Base-by-base conservation (phyloP, 2,113 vertebrate genomes). In the Periophthalmodon schlosseri region DNA sequence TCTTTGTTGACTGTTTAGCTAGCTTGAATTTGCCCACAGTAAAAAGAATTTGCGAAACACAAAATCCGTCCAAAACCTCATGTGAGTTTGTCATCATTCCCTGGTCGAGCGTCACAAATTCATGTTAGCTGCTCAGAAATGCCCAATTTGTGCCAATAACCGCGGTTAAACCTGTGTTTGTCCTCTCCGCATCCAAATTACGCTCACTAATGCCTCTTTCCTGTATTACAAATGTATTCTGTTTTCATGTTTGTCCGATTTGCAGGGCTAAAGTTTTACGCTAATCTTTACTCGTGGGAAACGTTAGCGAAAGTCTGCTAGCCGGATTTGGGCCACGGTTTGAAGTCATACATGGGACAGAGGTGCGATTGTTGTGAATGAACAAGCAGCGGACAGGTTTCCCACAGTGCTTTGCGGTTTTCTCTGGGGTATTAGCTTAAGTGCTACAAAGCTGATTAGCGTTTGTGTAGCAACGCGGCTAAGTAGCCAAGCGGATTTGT, bases 401-500 rank as follows among this genome's bases (percentile, higher is more conserved):
- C 91, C 88, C 93, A 93, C 91, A 90, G 77, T 87, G 80, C 86
- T 92, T 89, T 85, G 78, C 86, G 75, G 75, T 86, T 56, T 65
- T 85, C 81, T 44, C 8, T 8, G 78, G 61, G 83, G 91, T 84
- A 91, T 93, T 91, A 91, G 81, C 81, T 68, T 79, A 85, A 92
- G 83, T 87, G 85, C 83, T 87, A 24, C 56, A 88, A 91, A 93
- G 87, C 87, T 90, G 91, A 93, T 94, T 92, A 92, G 77, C 68
- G 79, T 88, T 88, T 87, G 83, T 88, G 87, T 75, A 57, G 82
- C 82, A 86, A 81, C 61, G 73, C 75, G 70, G 87, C 86, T 85
- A 76, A 79, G 49, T 23, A 18, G 33, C 83, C 66, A 82, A 85
- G 86, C 79, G 77, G 74, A 79, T 79, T 77, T 50, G 63, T 79